Evolutionary conservation across 92 coral and sea anemone genomes (phyloP).

Genomic region (Epizoanthus ramosus): DNA sequence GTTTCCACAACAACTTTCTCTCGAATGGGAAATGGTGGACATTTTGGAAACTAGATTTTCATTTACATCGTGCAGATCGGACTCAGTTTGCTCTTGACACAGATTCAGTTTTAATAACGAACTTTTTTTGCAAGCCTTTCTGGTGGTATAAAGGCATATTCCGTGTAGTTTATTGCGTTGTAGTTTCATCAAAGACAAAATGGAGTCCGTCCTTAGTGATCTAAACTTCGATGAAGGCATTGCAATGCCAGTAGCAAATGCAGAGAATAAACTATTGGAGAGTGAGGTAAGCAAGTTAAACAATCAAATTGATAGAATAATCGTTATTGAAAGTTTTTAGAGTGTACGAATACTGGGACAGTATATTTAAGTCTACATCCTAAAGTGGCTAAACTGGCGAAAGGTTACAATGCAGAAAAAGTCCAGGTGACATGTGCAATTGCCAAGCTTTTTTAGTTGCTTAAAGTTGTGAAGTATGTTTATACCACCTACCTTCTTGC

Average conservation of each 20-base stretch:
- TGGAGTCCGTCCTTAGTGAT: conserved; percentile 90
- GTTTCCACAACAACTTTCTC: conserved; percentile 89
- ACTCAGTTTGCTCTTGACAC: background rate
- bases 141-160: too few species aligned
- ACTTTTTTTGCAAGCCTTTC: too few species aligned
- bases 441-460: too few species aligned
- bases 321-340: background rate
- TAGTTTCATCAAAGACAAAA: conserved; percentile 44
- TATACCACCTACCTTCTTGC: too few species aligned
- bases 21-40: background rate
- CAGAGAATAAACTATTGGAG: conserved; percentile 85
- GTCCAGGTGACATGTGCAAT: too few species aligned
- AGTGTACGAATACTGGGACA: too few species aligned
- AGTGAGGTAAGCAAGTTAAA: conserved; percentile 66
- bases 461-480: too few species aligned
- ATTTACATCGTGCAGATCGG: background rate
- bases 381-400: too few species aligned
- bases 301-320: background rate
- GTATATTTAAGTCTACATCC: too few species aligned
- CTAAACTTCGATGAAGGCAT: conserved; percentile 97
- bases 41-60: background rate
- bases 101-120: background rate
- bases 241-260: conserved; percentile 97
- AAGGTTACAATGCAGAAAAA: too few species aligned
- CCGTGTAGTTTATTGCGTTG: background rate